Base-by-base conservation (phyloP, 2,797 vertebrate genomes). In the Cheirogaleus major region DNA sequence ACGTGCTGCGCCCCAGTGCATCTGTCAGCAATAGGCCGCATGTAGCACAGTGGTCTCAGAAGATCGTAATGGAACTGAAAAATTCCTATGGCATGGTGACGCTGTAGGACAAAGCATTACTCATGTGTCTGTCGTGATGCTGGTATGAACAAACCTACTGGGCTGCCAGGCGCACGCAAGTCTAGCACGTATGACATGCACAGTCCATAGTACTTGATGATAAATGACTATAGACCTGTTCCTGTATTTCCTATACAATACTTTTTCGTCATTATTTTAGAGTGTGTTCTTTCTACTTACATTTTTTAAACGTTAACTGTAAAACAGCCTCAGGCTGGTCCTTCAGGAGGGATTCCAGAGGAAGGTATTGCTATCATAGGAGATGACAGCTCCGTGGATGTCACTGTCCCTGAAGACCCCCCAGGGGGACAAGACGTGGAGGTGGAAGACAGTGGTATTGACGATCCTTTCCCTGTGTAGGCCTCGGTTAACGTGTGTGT, bases 1-100 rank as follows among this genome's bases (percentile, higher is more conserved):
- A 50, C 7, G 4, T n/a, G 2, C 7, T 22, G 7, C 18, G 6
- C 23, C 11, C 13, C 22, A n/a, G 7, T n/a, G 9, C 30, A 50
- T 38, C 35, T 9, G 76, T 38, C n/a, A 55, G 38, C 35, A n/a
- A 23, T 4, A 9, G 48, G 22, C 48, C 12, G 2, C 48, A 76
- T n/a, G 50, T 7, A 13, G 48, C 75, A 23, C 7, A 17, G 48
- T 52, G 75, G 75, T 35, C 75, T 32, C 20, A 23, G 8, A 78
- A 52, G 75, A 20, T 35, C 2, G 2, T 8, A 52, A 22, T 52
- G 48, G 75, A 23, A 5, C 32, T 78, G 48, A 23, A 78, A 52
- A 35, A 23, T 35, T 35, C 20, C 75, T 35, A 35, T 20, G 48
- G 22, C 32, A 22, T 14, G 7, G 75, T 52, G 32, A 52, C 20